These are phyloP conservation scores for Mugil cephalus DNA, from an alignment of 2,113 vertebrate species.

Conservation along the genomic window DNA sequence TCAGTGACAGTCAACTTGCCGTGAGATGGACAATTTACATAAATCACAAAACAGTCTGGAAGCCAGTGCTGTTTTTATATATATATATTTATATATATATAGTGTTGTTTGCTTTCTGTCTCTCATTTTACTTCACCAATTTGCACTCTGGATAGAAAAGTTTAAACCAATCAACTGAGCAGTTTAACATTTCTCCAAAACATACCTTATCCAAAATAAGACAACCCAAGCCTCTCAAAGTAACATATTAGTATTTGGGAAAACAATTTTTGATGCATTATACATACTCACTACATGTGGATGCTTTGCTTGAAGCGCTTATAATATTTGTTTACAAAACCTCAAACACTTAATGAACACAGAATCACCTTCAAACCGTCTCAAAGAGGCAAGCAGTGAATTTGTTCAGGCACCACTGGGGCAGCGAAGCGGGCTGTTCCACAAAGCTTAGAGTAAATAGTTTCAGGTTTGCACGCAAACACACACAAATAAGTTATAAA, in stretches of 20 bases:
- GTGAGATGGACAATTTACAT: slow-evolving; percentile 36
- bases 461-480: slow-evolving; percentile 18
- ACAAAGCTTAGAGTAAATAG: slow-evolving; percentile 39
- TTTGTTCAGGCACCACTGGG: slow-evolving; percentile 41
- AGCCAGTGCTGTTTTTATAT: slow-evolving; percentile 28
- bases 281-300: slow-evolving; percentile 37
- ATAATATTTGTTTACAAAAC: slow-evolving; percentile 53
- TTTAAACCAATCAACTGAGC: slow-evolving; percentile 38
- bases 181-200: slow-evolving; percentile 54
- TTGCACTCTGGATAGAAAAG: slow-evolving; percentile 44
- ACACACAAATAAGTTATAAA: slow-evolving; percentile 17
- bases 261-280: slow-evolving; percentile 53
- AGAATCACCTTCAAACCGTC: slow-evolving; percentile 29
- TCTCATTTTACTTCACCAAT: slow-evolving; percentile 20
- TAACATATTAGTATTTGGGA: slow-evolving; percentile 59
- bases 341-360: slow-evolving; percentile 39
- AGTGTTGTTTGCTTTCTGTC: slow-evolving; percentile 19
- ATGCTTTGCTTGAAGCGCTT: slow-evolving; percentile 44
- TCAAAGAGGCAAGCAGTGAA: slow-evolving; percentile 36
- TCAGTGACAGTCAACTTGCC: slow-evolving; percentile 33
- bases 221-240: slow-evolving; percentile 48
- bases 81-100: slow-evolving; percentile 16
- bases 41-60: slow-evolving; percentile 12
- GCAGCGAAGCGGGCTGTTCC: slow-evolving; percentile 32
- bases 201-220: slow-evolving; percentile 45